Conservation (phyloP, 2,113 vertebrate species). For the Tenrec ecaudatus region DNA sequence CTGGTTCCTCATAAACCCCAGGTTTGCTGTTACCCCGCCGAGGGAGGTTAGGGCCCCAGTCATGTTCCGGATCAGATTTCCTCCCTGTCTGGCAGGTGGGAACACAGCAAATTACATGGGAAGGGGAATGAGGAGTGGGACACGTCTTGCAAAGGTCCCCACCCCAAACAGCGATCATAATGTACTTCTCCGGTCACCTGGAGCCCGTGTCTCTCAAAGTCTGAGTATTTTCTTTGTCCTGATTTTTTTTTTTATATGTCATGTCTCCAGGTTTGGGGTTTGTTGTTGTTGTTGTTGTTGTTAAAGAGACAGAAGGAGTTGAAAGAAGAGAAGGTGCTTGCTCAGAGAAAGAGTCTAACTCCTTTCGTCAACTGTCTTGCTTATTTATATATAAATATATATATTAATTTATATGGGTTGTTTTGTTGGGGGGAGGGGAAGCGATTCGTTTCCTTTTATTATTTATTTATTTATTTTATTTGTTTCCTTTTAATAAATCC, state of each 20-base stretch:
- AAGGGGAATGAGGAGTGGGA: constrained; percentile 33
- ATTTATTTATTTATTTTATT: neutral
- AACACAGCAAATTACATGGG: constrained; percentile 18
- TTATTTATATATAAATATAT: neutral
- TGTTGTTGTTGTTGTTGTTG: neutral
- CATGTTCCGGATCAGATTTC: constrained; percentile 18
- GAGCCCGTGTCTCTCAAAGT: neutral
- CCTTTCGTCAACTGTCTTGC: neutral
- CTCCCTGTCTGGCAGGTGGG: neutral
- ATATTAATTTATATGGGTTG: no score
- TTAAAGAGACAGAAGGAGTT: neutral
- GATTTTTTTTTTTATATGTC: neutral
- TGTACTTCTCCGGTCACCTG: constrained; percentile 5
- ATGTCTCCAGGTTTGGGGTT: neutral
- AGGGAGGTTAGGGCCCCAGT: neutral
- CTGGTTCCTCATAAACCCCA: neutral
- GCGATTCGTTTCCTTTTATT: neutral
- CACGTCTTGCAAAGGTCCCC: constrained; percentile 33
- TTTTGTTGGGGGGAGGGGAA: no score
- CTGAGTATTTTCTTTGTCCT: constrained; percentile 22
- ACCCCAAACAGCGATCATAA: neutral
- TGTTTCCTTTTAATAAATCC: constrained; percentile 19
- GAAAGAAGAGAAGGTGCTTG: neutral
- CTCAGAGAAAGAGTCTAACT: constrained; percentile 3
- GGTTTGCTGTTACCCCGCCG: neutral